phyloP scores from a whole-genome alignment of 1,140 invertebrate genomes.

The Coptotermes formosanus region DNA sequence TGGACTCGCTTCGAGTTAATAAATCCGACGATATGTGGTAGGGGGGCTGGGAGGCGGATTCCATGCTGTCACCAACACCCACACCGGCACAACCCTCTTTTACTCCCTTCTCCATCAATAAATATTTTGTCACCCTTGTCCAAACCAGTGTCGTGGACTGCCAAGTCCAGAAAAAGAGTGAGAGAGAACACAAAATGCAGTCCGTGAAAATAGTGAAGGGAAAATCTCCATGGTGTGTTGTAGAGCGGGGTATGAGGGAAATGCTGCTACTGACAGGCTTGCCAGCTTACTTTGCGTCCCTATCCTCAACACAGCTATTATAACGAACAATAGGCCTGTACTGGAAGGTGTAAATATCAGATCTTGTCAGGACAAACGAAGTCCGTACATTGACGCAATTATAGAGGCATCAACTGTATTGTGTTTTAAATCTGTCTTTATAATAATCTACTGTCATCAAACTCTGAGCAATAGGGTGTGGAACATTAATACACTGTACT shows the following conservation, averaged over 20 bases:
- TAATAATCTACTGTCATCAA: neutral
- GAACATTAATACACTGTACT: neutral
- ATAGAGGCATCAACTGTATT: neutral
- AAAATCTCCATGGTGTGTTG: no score
- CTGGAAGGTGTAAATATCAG: conserved; percentile 11
- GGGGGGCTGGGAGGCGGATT: conserved; percentile 35
- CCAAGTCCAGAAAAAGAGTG: conserved; percentile 31
- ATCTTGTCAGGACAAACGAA: neutral
- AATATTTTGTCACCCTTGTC: conserved; percentile 43
- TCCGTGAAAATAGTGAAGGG: conserved; percentile 17
- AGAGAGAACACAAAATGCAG: conserved; percentile 13
- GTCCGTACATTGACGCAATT: neutral
- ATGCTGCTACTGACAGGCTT: conserved; percentile 20
- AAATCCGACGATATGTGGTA: conserved; percentile 38
- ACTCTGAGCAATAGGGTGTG: neutral
- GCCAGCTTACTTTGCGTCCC: neutral
- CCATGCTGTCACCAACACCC: conserved; percentile 22
- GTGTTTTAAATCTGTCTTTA: neutral
- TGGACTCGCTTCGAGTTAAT: conserved; percentile 35
- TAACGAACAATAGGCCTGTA: neutral
- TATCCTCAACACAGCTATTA: neutral
- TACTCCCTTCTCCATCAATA: conserved; percentile 38
- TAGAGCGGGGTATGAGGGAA: neutral
- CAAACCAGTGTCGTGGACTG: conserved; percentile 31
- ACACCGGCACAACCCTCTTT: conserved; percentile 9